Evolutionary conservation across 2,113 vertebrate genomes (phyloP).

Genomic region (Ibidorhyncha struthersii): DNA sequence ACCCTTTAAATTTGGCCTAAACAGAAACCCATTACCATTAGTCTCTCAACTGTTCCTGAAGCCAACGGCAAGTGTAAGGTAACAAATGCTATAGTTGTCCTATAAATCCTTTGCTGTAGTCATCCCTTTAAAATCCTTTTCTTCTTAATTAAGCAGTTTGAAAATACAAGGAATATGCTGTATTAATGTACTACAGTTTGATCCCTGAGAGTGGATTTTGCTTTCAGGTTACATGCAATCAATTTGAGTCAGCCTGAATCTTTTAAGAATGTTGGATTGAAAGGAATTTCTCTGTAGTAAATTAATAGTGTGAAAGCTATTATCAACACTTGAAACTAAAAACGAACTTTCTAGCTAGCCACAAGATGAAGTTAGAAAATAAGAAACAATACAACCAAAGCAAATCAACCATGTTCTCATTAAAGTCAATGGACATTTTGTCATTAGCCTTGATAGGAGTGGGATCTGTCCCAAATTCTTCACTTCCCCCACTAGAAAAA

Average conservation of each 20-base stretch:
- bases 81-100: neutral
- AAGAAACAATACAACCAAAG: neutral
- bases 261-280: neutral
- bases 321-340: neutral
- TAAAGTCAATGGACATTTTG: constrained; percentile 13
- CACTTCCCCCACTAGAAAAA: neutral
- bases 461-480: constrained; percentile 37
- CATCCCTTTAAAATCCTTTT: neutral
- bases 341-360: neutral
- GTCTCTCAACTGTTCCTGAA: neutral
- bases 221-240: neutral
- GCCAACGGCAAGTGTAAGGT: neutral
- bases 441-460: neutral
- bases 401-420: neutral
- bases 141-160: neutral
- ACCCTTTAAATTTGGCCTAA: neutral
- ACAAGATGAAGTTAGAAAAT: constrained; percentile 7
- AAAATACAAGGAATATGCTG: neutral
- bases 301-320: neutral
- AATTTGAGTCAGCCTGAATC: neutral
- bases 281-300: neutral
- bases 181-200: neutral
- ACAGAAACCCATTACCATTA: neutral
- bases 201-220: neutral
- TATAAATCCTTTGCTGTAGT: neutral